These are phyloP conservation scores for Gastrophryne carolinensis DNA, from an alignment of 2,797 vertebrate species.

Conservation along the genomic window DNA sequence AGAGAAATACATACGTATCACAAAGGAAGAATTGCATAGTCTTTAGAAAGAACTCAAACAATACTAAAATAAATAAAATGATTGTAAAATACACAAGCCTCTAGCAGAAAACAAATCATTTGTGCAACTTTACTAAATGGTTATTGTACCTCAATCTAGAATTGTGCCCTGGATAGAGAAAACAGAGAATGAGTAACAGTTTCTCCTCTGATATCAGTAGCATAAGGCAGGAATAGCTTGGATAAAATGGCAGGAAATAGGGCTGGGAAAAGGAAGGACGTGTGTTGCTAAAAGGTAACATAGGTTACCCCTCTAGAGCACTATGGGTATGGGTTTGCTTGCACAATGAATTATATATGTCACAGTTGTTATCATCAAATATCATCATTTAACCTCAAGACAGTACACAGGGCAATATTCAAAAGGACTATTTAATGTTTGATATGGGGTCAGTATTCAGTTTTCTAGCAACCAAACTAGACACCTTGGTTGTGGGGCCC, in stretches of 20 bases:
- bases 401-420: too few relatives aligned
- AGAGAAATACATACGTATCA: conserved; percentile 16
- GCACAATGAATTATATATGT: neutral
- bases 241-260: neutral
- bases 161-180: neutral
- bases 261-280: neutral
- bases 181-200: neutral
- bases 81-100: conserved; percentile 40
- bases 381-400: too few relatives aligned
- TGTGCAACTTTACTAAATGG: conserved; percentile 28
- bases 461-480: too few relatives aligned
- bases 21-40: conserved; percentile 46
- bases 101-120: conserved; percentile 2
- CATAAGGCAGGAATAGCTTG: neutral
- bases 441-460: too few relatives aligned
- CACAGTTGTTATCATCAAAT: neutral
- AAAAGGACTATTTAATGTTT: too few relatives aligned
- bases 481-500: too few relatives aligned
- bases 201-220: neutral
- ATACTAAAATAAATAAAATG: conserved; percentile 40
- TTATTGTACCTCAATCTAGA: conserved; percentile 24
- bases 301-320: neutral
- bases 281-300: neutral
- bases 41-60: conserved; percentile 21
- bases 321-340: neutral